phyloP scores from a whole-genome alignment of 2,797 vertebrate genomes.

The Propithecus deckenii region DNA sequence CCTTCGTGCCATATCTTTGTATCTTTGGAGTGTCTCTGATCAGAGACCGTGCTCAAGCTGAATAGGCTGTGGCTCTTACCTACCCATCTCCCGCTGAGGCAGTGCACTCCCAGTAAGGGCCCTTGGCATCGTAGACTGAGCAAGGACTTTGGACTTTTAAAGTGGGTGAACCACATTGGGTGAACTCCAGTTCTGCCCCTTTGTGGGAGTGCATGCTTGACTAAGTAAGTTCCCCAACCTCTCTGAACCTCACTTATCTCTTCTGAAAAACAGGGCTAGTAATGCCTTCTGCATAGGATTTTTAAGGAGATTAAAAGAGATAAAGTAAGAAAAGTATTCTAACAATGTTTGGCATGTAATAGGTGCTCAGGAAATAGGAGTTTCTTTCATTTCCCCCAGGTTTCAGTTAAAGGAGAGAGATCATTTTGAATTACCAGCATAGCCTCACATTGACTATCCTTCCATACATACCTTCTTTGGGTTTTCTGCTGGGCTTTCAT shows the following conservation, averaged over 20 bases:
- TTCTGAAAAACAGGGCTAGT: neutral
- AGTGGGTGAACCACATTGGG: accelerated
- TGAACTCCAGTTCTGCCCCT: neutral
- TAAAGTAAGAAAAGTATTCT: neutral
- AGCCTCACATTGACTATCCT: neutral
- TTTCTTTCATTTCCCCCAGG: neutral
- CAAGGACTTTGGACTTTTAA: neutral
- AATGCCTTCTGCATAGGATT: neutral
- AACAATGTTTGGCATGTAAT: neutral
- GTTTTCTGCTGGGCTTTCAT: neutral
- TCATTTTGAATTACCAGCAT: neutral
- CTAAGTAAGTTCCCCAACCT: neutral
- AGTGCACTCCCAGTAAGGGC: neutral
- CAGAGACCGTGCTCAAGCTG: neutral
- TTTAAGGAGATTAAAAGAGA: neutral
- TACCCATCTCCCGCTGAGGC: neutral
- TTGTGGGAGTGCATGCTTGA: neutral
- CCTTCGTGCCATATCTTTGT: neutral
- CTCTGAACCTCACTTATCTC: neutral
- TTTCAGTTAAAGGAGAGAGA: neutral
- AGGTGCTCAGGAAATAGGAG: neutral
- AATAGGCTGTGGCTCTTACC: neutral
- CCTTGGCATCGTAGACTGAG: neutral
- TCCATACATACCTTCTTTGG: neutral
- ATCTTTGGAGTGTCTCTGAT: neutral